Percentiles rank a stretch among this genome's conserved stretches.
Evolutionary conservation across 2,888 invertebrate genomes (phyloP).

Genomic region (Tetrapedia diversipes): DNA sequence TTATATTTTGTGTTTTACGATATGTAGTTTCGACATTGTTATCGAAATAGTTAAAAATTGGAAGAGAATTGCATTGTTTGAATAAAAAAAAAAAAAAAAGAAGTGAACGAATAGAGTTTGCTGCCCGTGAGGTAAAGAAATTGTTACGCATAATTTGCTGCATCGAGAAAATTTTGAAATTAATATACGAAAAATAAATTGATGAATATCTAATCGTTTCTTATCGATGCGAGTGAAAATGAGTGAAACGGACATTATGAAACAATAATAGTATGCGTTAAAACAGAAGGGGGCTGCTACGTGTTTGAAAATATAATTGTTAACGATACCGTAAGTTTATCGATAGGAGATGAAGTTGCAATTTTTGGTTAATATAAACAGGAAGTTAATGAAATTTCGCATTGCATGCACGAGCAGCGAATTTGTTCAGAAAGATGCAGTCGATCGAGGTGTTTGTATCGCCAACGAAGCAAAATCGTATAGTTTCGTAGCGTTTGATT

Average conservation of each 20-base stretch:
- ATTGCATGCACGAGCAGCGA: no score
- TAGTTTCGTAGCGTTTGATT: conserved; percentile 2
- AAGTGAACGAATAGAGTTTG: no score
- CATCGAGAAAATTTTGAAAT: background rate
- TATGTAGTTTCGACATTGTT: conserved; percentile 22
- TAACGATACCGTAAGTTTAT: background rate
- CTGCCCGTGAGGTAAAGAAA: no score
- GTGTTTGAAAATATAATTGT: background rate
- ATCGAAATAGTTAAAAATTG: background rate
- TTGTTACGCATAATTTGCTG: background rate
- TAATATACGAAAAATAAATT: no score
- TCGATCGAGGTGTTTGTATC: conserved; percentile 13
- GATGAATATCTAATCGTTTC: background rate
- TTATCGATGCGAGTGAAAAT: background rate
- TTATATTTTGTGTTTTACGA: conserved; percentile 72
- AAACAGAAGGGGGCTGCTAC: background rate
- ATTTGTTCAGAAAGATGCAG: no score
- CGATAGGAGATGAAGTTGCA: background rate
- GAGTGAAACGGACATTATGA: background rate
- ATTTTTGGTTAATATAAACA: no score
- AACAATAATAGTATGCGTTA: background rate
- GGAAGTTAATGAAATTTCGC: no score
- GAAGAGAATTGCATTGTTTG: background rate
- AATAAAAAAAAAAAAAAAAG: background rate
- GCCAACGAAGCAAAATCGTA: background rate